A percentile compares a stretch with the other conserved stretches of the same genome.
Conservation (phyloP, 2,888 invertebrate genomes). For the Xestia rhomboidea region DNA sequence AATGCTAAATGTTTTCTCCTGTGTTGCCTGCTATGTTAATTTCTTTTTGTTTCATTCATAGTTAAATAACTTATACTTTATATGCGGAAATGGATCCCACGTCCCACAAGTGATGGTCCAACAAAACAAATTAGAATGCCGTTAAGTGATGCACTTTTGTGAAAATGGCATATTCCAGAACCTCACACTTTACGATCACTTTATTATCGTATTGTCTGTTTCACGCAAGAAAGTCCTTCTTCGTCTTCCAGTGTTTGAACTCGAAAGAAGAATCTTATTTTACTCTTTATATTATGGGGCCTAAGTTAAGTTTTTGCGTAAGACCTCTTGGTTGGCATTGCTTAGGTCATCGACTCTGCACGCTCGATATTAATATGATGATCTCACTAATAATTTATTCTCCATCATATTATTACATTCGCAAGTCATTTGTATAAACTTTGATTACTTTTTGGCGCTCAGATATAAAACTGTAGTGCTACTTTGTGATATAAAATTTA, state of each 20-base stretch:
- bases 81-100: not conserved
- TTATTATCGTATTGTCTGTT: not conserved
- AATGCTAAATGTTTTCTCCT: not conserved
- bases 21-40: not conserved
- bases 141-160: not conserved
- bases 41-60: not conserved
- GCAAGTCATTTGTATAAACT: not conserved
- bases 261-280: not conserved
- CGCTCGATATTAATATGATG: slow-evolving; percentile 36
- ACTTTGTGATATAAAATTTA: not conserved
- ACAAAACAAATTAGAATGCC: not conserved
- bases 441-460: slow-evolving; percentile 9
- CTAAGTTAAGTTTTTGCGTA: not conserved
- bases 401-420: slow-evolving; percentile 8
- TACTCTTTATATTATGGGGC: not conserved
- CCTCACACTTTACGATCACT: not conserved
- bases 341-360: slow-evolving; percentile 46
- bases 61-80: not conserved
- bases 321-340: slow-evolving; percentile 18
- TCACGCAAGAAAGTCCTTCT: not conserved
- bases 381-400: slow-evolving; percentile 35
- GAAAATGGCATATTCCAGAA: not conserved
- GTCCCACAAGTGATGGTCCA: no score
- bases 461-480: slow-evolving; percentile 2
- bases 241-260: not conserved